These are phyloP conservation scores for Manacus vitellinus DNA, from an alignment of 2,113 vertebrate species.

Conservation along the genomic window DNA sequence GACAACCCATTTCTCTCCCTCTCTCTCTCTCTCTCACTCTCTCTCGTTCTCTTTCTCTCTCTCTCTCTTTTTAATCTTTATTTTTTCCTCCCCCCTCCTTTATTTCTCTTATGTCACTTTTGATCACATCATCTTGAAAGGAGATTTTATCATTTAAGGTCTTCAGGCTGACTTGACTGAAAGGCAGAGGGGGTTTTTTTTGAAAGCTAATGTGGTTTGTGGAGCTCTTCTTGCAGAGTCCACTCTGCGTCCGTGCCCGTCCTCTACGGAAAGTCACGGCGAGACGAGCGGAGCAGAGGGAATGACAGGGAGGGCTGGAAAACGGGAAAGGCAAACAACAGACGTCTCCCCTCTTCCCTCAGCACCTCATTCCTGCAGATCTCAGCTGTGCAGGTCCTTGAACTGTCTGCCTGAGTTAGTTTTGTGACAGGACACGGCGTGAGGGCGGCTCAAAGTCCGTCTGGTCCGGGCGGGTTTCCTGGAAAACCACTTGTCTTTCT, in stretches of 20 bases:
- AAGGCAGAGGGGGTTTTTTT: not conserved
- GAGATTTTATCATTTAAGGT: constrained; percentile 24
- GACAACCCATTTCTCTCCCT: not conserved
- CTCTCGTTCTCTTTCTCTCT: not conserved
- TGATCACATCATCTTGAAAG: constrained; percentile 38
- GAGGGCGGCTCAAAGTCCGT: not conserved
- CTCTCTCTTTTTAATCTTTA: not conserved
- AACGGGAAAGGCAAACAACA: not conserved
- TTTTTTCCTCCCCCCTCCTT: not conserved
- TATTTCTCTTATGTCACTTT: constrained; percentile 29
- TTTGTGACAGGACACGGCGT: rapidly evolving
- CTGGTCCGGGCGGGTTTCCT: rapidly evolving
- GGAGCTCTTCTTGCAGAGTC: not conserved
- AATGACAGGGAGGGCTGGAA: not conserved
- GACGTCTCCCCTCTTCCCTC: rapidly evolving
- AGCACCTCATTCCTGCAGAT: not conserved
- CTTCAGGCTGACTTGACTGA: not conserved
- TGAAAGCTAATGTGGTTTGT: not conserved
- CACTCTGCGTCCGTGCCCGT: not conserved
- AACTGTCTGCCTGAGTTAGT: not conserved
- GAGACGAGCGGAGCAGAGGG: not conserved
- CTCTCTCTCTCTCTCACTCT: not conserved
- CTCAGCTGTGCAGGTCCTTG: not conserved
- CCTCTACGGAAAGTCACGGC: not conserved
- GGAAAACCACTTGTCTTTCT: not conserved